Evolutionary conservation across 1,140 invertebrate species (phyloP).

Genomic region (Sinonovacula constricta): DNA sequence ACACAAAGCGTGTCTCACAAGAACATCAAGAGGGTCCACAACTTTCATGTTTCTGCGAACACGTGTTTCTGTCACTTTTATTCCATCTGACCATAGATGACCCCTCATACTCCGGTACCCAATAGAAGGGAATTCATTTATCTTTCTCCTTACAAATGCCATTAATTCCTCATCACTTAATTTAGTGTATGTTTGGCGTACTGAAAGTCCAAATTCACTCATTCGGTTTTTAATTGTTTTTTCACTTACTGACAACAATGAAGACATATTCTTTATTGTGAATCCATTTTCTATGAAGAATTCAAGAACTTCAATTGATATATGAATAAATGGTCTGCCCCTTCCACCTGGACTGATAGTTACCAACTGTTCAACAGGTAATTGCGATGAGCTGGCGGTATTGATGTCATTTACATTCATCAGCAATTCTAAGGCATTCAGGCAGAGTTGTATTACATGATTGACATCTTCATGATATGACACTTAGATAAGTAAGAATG

Average conservation of each 20-base stretch:
- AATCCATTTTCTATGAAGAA: constrained; percentile 7
- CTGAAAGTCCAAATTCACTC: not conserved
- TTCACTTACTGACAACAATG: not conserved
- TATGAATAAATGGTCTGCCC: no score
- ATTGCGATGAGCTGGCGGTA: no score
- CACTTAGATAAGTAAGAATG: no score
- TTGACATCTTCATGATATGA: no score
- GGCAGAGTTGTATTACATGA: no score
- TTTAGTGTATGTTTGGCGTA: not conserved
- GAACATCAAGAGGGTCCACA: constrained; percentile 6
- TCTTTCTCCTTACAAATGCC: not conserved
- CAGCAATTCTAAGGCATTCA: no score
- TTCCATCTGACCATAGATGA: constrained; percentile 3
- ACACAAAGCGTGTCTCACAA: not conserved
- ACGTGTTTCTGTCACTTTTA: not conserved
- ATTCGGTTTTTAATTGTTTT: constrained; percentile 15
- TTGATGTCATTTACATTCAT: no score
- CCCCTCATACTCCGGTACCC: constrained; percentile 2
- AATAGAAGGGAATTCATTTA: not conserved
- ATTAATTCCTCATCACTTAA: constrained; percentile 2
- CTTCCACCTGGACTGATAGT: no score
- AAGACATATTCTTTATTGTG: not conserved
- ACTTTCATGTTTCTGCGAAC: not conserved
- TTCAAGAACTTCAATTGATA: no score
- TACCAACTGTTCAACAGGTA: no score